Evolutionary conservation across 2,797 vertebrate genomes (phyloP), one percentile per base, ranked within the genome.

Genomic region (Erpetoichthys calabaricus): DNA sequence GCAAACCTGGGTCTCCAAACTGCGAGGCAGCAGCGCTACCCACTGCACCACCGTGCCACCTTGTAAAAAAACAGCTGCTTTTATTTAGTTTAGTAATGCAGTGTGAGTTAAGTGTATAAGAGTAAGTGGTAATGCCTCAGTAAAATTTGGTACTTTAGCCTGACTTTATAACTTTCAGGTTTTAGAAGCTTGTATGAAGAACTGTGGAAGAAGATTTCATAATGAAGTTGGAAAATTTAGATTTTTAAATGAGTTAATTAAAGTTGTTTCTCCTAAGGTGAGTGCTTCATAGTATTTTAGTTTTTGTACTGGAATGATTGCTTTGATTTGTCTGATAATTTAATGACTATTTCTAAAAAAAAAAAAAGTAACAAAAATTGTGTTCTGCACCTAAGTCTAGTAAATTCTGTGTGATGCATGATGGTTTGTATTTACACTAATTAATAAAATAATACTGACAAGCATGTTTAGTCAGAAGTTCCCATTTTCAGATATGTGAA

Each of bases 241-340:
- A 9, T 98, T 98, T 83, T 72, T 98, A 70, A 98, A 98, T 2
- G 92, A 98, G 68, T 69, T 98, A 61, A 93, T 98, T 64, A 98
- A 97, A 80, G 89, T 97, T 45, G 90, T 98, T 60, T 98, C 93
- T 65, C 93, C 92, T 5, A 98, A 96, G 83, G 94, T 97, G 68
- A 80, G 90, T 82, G 7, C 45, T 9, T 25, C 25, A 25, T 2
- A 25, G 25, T 25, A 25, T 25, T 25, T 1, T 25, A 25, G 25
- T 2, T 25, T 25, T 25, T 25, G 25, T 25, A 25, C 25, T 25
- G 25, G 2, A 25, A 25, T 25, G 25, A 25, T 25, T 25, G 25
- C 25, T 25, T 25, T 25, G 2, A 25, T 25, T 25, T 25, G 25
- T 42, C 4, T 9, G 4, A 3, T 3, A 1, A 25, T 57, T 46